A percentile compares a stretch with the other conserved stretches of the same genome.
These are phyloP conservation scores for Morone saxatilis DNA, from an alignment of 2,113 vertebrate species.

Conservation along the genomic window DNA sequence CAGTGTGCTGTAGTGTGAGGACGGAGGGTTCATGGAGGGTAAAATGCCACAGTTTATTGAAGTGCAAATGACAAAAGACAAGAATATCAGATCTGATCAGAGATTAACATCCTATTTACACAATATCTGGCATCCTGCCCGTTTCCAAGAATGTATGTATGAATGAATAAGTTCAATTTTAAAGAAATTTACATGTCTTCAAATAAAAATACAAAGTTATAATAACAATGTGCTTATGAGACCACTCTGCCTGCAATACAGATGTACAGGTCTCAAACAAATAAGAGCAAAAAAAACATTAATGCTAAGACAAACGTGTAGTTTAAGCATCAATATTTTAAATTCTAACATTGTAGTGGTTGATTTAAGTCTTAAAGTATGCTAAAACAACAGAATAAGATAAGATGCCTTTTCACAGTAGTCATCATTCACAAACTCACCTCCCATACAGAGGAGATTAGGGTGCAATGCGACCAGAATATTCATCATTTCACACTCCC, in stretches of 20 bases:
- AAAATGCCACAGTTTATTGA: constrained; percentile 47
- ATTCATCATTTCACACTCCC: constrained; percentile 4
- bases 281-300: background rate
- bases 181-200: background rate
- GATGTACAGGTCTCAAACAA: background rate
- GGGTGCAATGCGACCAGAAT: background rate
- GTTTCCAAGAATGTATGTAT: background rate
- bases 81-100: background rate
- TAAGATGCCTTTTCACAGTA: constrained; percentile 1
- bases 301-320: background rate
- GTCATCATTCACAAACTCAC: background rate
- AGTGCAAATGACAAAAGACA: constrained; percentile 38
- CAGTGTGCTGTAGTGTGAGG: background rate
- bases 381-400: constrained; percentile 38
- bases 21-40: background rate
- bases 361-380: background rate
- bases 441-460: background rate
- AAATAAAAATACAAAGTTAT: background rate
- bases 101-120: constrained; percentile 1
- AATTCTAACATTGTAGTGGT: constrained; percentile 34
- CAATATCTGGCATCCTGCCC: background rate
- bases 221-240: background rate
- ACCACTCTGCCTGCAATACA: background rate
- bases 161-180: background rate
- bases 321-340: background rate